Percentiles rank a stretch among this genome's conserved stretches.
These are phyloP conservation scores for Pandemis heparana DNA, from an alignment of 2,888 invertebrate species.

Conservation along the genomic window DNA sequence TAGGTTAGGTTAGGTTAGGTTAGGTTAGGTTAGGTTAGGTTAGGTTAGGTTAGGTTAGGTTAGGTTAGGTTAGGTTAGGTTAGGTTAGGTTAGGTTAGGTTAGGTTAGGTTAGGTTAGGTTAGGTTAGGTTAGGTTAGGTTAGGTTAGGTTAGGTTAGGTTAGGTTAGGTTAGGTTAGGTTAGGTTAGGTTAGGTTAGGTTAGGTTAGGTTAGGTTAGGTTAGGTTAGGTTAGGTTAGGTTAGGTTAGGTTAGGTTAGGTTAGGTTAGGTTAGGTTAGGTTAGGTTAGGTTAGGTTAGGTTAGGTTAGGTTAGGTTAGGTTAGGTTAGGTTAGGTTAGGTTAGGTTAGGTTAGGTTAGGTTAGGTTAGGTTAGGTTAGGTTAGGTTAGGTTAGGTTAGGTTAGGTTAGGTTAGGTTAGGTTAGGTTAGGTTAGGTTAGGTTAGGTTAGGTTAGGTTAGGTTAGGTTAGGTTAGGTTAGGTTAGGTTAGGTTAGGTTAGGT, in stretches of 20 bases:
- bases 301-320: conserved; percentile 43
- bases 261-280: conserved; percentile 44
- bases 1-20: conserved; percentile 38
- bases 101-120: conserved; percentile 43
- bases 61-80: conserved; percentile 41
- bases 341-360: conserved; percentile 44
- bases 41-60: conserved; percentile 33
- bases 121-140: conserved; percentile 40
- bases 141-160: conserved; percentile 43
- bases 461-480: conserved; percentile 43
- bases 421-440: conserved; percentile 42
- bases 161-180: conserved; percentile 43
- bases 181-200: conserved; percentile 43
- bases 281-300: conserved; percentile 44
- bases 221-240: conserved; percentile 43
- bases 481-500: conserved; percentile 43
- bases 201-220: conserved; percentile 39
- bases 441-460: conserved; percentile 42
- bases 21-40: conserved; percentile 38
- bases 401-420: conserved; percentile 41
- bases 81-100: conserved; percentile 43
- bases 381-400: conserved; percentile 43
- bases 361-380: conserved; percentile 43
- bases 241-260: conserved; percentile 44
- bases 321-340: conserved; percentile 43